Evolutionary conservation across 2,797 vertebrate genomes (phyloP).

Genomic region (Synaphobranchus kaupii): DNA sequence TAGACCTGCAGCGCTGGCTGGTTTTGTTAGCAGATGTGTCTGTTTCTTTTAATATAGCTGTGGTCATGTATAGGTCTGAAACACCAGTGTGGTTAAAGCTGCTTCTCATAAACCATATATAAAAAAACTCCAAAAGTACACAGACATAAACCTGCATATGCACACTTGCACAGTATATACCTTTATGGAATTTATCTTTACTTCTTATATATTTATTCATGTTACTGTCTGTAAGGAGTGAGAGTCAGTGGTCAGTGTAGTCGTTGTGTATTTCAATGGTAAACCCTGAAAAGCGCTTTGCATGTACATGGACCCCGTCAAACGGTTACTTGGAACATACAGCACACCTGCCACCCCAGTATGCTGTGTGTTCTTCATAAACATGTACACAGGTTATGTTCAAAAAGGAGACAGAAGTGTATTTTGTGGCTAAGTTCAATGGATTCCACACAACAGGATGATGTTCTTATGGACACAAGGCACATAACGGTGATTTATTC

Average conservation of each 20-base stretch:
- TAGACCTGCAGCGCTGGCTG: background rate
- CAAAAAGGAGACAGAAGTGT: background rate
- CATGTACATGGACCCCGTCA: background rate
- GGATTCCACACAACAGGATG: too few relatives aligned
- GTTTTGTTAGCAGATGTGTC: background rate
- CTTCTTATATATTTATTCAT: too few relatives aligned
- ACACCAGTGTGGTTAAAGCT: background rate
- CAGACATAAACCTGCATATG: background rate
- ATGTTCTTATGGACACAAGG: too few relatives aligned
- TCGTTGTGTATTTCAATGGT: too few relatives aligned
- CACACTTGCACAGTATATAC: too few relatives aligned
- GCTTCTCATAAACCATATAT: background rate
- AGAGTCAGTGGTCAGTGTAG: too few relatives aligned
- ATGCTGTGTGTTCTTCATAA: background rate
- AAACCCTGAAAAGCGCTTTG: background rate
- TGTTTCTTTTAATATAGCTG: background rate
- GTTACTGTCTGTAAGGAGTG: background rate
- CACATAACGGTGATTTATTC: too few relatives aligned
- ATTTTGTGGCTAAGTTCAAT: too few relatives aligned
- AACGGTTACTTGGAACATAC: background rate
- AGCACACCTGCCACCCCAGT: background rate
- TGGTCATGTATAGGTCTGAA: background rate
- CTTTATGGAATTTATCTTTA: too few relatives aligned
- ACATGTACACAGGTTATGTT: background rate
- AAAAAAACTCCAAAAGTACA: background rate